A percentile compares a stretch with the other conserved stretches of the same genome.
Conservation (phyloP, 2,888 invertebrate genomes). For the Mythimna impura region DNA sequence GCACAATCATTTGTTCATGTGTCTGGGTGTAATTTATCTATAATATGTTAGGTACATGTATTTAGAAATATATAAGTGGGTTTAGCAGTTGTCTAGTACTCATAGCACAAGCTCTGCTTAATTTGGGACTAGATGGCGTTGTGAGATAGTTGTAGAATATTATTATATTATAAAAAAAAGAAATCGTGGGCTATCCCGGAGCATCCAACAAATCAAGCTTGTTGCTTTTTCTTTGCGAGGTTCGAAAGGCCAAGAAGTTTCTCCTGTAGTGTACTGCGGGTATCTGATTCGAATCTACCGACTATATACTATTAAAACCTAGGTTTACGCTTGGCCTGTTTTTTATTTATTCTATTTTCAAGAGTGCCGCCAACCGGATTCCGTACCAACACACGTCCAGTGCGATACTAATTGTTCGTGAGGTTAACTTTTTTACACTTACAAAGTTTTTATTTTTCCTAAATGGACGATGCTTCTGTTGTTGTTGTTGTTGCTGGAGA, state of each 20-base stretch:
- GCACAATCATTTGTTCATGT: too few relatives aligned
- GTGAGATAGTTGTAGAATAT: too few relatives aligned
- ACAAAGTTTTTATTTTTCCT: slow-evolving; percentile 5
- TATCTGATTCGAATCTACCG: slow-evolving; percentile 16
- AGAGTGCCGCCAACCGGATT: slow-evolving; percentile 65
- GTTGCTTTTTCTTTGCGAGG: slow-evolving; percentile 1
- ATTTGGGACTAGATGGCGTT: too few relatives aligned
- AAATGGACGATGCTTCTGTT: neutral
- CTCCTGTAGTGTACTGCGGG: neutral
- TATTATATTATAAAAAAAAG: too few relatives aligned
- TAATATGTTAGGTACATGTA: too few relatives aligned
- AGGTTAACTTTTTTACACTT: slow-evolving; percentile 43
- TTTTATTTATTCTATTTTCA: slow-evolving; percentile 45
- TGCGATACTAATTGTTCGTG: slow-evolving; percentile 65
- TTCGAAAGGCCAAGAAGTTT: slow-evolving; percentile 13
- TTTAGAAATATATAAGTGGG: too few relatives aligned
- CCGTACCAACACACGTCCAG: slow-evolving; percentile 27
- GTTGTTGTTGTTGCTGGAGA: neutral
- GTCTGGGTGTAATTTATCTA: too few relatives aligned
- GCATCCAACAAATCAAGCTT: neutral
- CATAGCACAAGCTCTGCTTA: too few relatives aligned
- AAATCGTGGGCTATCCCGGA: too few relatives aligned
- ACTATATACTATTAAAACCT: slow-evolving; percentile 8
- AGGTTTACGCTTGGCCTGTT: slow-evolving; percentile 27
- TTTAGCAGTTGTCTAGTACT: too few relatives aligned